These are phyloP conservation scores for Psix sp. DNA, from an alignment of 1,140 invertebrate genomes.

Conservation along the genomic window DNA sequence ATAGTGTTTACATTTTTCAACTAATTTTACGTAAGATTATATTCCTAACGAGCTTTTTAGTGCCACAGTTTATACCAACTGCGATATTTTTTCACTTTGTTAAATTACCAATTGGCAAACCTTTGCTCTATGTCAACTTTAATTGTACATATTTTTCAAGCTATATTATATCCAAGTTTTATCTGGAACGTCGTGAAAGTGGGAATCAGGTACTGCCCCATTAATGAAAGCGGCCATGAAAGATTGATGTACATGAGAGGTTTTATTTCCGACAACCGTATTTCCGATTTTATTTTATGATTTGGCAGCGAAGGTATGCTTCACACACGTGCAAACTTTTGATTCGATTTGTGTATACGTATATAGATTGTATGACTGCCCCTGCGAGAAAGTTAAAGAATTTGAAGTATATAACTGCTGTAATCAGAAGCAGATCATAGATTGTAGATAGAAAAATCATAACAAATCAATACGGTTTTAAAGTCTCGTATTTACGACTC, in stretches of 20 bases:
- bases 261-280: slow-evolving; percentile 22
- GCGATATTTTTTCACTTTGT: background rate
- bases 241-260: slow-evolving; percentile 17
- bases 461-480: too few species aligned
- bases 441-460: too few species aligned
- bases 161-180: background rate
- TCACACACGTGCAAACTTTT: slow-evolving; percentile 11
- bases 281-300: slow-evolving; percentile 15
- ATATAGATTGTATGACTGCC: too few species aligned
- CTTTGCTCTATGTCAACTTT: slow-evolving; percentile 1
- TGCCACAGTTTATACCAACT: too few species aligned
- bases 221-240: slow-evolving; percentile 14
- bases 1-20: background rate
- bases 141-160: too few species aligned
- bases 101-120: background rate
- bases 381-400: too few species aligned
- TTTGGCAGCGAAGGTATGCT: slow-evolving; percentile 19
- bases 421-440: too few species aligned
- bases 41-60: background rate
- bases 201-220: slow-evolving; percentile 1
- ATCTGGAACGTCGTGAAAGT: slow-evolving; percentile 31
- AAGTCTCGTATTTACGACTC: too few species aligned
- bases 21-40: slow-evolving; percentile 3
- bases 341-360: too few species aligned
- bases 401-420: too few species aligned